Conservation (phyloP, 2,797 vertebrate species). For the Acipenser transmontanus region DNA sequence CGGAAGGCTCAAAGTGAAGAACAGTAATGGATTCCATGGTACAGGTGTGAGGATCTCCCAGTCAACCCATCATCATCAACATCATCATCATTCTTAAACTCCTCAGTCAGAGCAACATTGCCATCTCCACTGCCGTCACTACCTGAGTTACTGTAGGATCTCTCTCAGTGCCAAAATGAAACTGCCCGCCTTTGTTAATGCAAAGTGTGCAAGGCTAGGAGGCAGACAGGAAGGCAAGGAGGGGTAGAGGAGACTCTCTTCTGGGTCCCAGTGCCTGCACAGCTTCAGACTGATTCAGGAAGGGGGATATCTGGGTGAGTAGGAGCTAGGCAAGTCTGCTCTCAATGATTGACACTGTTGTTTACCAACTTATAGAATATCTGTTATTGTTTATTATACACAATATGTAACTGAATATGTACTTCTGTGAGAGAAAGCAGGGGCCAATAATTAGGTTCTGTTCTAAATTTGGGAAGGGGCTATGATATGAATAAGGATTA, state of each 20-base stretch:
- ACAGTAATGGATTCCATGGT: conserved; percentile 73
- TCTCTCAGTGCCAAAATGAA: conserved; percentile 55
- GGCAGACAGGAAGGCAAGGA: conserved; percentile 2
- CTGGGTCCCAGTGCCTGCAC: conserved; percentile 65
- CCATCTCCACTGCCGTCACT: conserved; percentile 53
- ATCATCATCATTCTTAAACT: conserved; percentile 46
- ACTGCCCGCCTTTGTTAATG: conserved; percentile 53
- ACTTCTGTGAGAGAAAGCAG: too few species aligned
- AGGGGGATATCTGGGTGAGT: neutral
- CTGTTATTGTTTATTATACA: too few species aligned
- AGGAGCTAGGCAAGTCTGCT: neutral
- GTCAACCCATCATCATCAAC: conserved; percentile 72
- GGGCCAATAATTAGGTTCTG: too few species aligned
- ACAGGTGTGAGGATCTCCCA: conserved; percentile 45
- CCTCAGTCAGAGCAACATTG: conserved; percentile 58
- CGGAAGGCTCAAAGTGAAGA: conserved; percentile 74
- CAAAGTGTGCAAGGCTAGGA: conserved; percentile 28
- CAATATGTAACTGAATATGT: too few species aligned
- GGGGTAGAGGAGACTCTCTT: conserved; percentile 15
- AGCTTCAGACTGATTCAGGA: neutral
- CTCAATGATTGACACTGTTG: too few species aligned
- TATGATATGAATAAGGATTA: too few species aligned
- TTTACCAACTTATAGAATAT: too few species aligned
- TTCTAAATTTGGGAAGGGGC: too few species aligned
- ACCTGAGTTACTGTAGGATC: conserved; percentile 37